Conservation (phyloP, 2,113 vertebrate genomes). For the Emydocephalus ijimae region DNA sequence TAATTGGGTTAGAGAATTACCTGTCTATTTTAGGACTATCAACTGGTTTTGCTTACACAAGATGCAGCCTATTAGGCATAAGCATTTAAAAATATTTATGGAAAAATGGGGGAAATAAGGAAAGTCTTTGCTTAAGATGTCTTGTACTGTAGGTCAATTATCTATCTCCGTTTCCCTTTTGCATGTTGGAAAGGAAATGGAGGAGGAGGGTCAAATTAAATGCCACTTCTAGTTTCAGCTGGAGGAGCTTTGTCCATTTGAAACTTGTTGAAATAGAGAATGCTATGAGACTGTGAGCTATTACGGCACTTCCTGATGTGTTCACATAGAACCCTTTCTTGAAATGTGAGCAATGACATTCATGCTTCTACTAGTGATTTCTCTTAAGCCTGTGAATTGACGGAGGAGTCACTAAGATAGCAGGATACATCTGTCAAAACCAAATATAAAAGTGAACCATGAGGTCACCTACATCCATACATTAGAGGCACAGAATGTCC, state of each 20-base stretch:
- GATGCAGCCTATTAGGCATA: not conserved
- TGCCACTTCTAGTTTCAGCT: not conserved
- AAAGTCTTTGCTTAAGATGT: not conserved
- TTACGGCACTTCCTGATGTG: not conserved
- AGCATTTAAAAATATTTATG: not conserved
- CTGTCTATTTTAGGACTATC: not conserved
- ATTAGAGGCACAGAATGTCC: not conserved
- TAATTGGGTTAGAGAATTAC: not conserved
- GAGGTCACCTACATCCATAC: not conserved
- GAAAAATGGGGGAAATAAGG: not conserved
- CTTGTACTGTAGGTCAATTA: not conserved
- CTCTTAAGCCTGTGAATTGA: conserved; percentile 21
- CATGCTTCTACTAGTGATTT: not conserved
- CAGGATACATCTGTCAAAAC: conserved; percentile 30
- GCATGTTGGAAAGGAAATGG: not conserved
- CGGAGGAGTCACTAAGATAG: not conserved
- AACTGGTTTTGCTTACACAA: not conserved
- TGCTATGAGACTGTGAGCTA: not conserved
- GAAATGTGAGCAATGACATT: conserved; percentile 27
- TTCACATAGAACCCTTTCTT: conserved; percentile 2
- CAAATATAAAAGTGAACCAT: conserved; percentile 12
- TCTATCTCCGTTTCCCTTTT: not conserved
- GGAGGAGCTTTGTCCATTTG: not conserved
- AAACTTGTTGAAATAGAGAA: not conserved
- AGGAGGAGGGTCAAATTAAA: not conserved